A percentile compares a stretch with the other conserved stretches of the same genome.
Evolutionary conservation across 2,888 invertebrate genomes (phyloP).

Genomic region (Lobophora halterata): DNA sequence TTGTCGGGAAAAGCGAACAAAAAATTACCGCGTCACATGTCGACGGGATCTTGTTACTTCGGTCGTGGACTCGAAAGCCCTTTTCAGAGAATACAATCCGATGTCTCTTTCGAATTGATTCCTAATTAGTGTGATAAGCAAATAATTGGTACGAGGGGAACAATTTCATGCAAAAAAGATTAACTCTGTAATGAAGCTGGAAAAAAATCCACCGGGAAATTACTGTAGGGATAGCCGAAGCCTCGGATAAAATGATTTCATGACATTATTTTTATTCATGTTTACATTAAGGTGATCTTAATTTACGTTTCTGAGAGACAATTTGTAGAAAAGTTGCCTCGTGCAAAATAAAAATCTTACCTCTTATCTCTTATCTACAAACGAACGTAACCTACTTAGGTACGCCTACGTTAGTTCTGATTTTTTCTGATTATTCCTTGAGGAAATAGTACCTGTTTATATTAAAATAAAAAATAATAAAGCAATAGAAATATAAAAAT

Average conservation of each 20-base stretch:
- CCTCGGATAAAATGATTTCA: conserved; percentile 9
- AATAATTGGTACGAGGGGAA: conserved; percentile 40
- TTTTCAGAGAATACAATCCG: conserved; percentile 60
- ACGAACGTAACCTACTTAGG: no score
- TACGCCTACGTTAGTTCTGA: no score
- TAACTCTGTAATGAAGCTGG: conserved; percentile 18
- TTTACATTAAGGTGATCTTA: no score
- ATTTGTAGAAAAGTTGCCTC: no score
- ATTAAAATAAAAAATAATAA: no score
- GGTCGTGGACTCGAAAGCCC: conserved; percentile 42
- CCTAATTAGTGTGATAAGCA: conserved; percentile 62
- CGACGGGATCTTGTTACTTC: conserved; percentile 38
- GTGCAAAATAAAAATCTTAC: no score
- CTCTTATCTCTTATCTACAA: no score
- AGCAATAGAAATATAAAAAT: no score
- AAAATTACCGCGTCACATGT: conserved; percentile 32
- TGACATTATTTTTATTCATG: conserved; percentile 17
- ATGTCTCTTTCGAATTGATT: conserved; percentile 61
- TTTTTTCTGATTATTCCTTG: no score
- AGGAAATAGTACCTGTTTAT: no score
- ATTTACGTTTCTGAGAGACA: no score
- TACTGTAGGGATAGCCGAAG: conserved; percentile 8
- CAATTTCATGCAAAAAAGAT: conserved; percentile 19
- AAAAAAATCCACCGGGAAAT: conserved; percentile 17
- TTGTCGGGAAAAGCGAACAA: conserved; percentile 30